phyloP scores from a whole-genome alignment of 2,797 vertebrate species.

The Pseudomugil tenellus region DNA sequence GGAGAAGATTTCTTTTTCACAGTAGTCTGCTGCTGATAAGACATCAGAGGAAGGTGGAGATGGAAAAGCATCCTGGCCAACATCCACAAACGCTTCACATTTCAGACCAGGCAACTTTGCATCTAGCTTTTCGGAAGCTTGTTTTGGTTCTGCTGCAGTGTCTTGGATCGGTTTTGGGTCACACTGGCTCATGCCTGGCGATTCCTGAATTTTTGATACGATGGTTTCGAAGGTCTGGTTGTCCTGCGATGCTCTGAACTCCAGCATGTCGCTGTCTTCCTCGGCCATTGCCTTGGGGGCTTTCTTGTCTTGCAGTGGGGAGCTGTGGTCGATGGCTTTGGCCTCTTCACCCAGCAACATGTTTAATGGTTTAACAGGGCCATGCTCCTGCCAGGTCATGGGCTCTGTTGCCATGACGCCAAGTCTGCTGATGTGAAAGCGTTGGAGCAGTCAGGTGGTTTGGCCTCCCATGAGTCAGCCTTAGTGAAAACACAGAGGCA shows the following conservation, averaged over 20 bases:
- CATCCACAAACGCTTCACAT: constrained; percentile 13
- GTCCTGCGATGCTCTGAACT: constrained; percentile 13
- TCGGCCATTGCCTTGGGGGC: constrained; percentile 58
- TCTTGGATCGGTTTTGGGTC: constrained; percentile 2
- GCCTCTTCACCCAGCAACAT: constrained; percentile 40
- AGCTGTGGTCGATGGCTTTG: constrained; percentile 4
- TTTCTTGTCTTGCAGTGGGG: constrained; percentile 34
- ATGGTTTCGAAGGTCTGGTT: constrained; percentile 3
- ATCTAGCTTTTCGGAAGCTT: too few species aligned
- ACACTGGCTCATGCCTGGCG: constrained; percentile 1
- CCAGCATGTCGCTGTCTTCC: constrained; percentile 41
- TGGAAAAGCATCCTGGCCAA: constrained; percentile 18
- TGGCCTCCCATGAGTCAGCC: constrained; percentile 46
- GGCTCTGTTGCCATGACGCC: constrained; percentile 68
- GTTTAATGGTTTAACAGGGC: constrained; percentile 35
- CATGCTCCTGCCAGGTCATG: constrained; percentile 42
- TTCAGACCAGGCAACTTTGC: constrained; percentile 5
- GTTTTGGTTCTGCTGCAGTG: constrained; percentile 20
- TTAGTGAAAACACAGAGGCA: constrained; percentile 37
- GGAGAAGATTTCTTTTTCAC: constrained; percentile 32
- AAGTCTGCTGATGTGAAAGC: constrained; percentile 44
- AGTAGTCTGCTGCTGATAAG: constrained; percentile 28
- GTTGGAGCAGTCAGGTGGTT: constrained; percentile 44
- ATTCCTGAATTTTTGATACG: constrained; percentile 28
- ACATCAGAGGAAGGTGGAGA: background rate